Conservation (phyloP, 2,113 vertebrate species). For the Brachyhypopomus occidentalis region DNA sequence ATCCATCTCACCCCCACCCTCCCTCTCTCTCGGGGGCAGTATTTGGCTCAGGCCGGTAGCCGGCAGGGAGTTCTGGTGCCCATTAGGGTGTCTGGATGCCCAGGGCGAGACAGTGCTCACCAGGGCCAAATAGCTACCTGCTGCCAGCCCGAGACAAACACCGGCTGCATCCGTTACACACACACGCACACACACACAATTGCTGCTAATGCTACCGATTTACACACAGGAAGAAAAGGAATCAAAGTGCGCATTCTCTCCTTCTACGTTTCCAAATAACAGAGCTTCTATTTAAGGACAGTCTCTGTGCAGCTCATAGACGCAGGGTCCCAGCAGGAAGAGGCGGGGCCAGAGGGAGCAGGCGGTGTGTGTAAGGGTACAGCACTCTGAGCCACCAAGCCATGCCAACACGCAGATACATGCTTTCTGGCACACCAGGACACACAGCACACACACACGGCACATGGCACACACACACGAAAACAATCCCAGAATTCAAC, state of each 20-base stretch:
- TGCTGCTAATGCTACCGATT: conserved; percentile 20
- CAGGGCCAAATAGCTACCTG: conserved; percentile 50
- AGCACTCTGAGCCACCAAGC: too few relatives aligned
- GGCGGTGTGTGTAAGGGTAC: too few relatives aligned
- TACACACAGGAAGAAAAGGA: conserved; percentile 17
- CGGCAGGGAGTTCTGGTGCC: conserved; percentile 36
- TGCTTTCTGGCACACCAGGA: too few relatives aligned
- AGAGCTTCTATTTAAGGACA: neutral
- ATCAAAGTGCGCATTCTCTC: neutral
- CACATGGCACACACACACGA: neutral
- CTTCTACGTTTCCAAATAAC: neutral
- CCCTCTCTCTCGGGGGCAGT: conserved; percentile 1
- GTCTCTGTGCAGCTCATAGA: neutral
- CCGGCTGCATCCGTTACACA: neutral
- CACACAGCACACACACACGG: too few relatives aligned
- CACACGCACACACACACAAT: conserved; percentile 1
- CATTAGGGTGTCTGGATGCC: conserved; percentile 42
- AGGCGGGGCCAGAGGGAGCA: neutral
- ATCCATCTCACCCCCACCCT: neutral
- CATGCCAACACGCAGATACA: too few relatives aligned
- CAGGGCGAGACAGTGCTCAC: neutral
- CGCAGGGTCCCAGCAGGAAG: neutral
- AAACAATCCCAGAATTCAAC: neutral
- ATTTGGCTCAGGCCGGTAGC: neutral
- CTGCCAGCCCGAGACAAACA: conserved; percentile 23